Evolutionary conservation across 1,140 invertebrate genomes (phyloP).

Genomic region (Macrosteles quadrilineatus): DNA sequence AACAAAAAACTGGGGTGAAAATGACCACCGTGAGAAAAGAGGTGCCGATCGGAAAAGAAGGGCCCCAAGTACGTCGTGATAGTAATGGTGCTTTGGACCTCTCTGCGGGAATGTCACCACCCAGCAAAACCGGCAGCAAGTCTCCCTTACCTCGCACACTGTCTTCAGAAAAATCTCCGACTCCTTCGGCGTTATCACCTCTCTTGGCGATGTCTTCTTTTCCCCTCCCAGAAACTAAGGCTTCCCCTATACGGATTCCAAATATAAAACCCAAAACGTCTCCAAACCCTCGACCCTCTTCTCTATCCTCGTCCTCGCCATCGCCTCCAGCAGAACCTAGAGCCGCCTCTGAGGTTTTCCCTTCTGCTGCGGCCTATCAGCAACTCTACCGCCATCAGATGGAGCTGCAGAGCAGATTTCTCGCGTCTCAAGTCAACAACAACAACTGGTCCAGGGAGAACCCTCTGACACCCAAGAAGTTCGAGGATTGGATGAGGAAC

Average conservation of each 20-base stretch:
- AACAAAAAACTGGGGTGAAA: conserved; percentile 30
- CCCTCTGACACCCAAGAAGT: conserved; percentile 19
- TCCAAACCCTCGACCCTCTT: conserved; percentile 12
- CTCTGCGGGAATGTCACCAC: conserved; percentile 18
- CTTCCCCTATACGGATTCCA: conserved; percentile 18
- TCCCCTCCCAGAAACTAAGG: conserved; percentile 1
- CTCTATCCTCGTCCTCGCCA: conserved; percentile 12
- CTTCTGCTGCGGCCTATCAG: not conserved
- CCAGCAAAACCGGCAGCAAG: not conserved
- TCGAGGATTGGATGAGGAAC: conserved; percentile 31
- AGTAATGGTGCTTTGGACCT: conserved; percentile 27
- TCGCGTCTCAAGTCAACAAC: conserved; percentile 22
- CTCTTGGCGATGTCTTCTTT: conserved; percentile 13
- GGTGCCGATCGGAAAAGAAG: conserved; percentile 31
- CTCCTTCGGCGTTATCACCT: not conserved
- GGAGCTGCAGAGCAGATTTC: conserved; percentile 28
- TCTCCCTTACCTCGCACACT: not conserved
- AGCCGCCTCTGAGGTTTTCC: not conserved
- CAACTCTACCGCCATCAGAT: conserved; percentile 21
- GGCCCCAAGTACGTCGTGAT: conserved; percentile 20
- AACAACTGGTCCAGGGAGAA: conserved; percentile 18
- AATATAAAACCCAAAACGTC: conserved; percentile 6
- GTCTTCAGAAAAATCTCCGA: not conserved
- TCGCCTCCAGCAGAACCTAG: not conserved
- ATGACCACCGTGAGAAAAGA: conserved; percentile 34